Percentiles rank a stretch among this genome's conserved stretches.
phyloP scores from a whole-genome alignment of 2,113 vertebrate genomes.

The Oryzias javanicus region DNA sequence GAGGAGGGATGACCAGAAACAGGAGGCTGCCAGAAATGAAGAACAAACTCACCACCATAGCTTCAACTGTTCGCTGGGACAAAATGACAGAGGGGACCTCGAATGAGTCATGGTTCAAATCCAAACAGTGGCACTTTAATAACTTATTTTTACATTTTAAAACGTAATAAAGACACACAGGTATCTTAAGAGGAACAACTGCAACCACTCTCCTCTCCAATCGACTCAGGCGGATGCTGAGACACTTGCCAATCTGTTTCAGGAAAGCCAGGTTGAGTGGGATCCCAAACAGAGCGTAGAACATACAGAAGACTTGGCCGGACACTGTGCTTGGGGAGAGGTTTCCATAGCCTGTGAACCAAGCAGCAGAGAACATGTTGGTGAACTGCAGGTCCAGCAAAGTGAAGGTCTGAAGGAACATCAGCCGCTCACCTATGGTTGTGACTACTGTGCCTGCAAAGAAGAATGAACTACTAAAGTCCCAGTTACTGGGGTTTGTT shows the following conservation, averaged over 20 bases:
- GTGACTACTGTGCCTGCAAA: conserved; percentile 91
- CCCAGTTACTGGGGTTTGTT: conserved; percentile 93
- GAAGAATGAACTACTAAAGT: conserved; percentile 92
- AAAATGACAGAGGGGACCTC: conserved; percentile 5
- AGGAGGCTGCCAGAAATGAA: conserved; percentile 81
- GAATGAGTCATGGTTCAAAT: too few species aligned
- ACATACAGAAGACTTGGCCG: conserved; percentile 91
- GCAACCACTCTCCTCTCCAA: conserved; percentile 81
- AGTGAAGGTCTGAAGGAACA: neutral
- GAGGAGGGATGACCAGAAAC: conserved; percentile 84
- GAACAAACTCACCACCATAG: conserved; percentile 79
- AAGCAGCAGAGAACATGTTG: neutral
- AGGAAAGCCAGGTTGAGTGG: conserved; percentile 90
- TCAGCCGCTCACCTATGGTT: conserved; percentile 83
- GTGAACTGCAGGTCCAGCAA: neutral
- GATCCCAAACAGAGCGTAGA: conserved; percentile 89
- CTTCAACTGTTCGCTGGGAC: conserved; percentile 75
- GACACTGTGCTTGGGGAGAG: conserved; percentile 86
- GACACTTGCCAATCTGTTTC: conserved; percentile 84
- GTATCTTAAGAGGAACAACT: conserved; percentile 79
- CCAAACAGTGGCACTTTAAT: too few species aligned
- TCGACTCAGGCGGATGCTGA: conserved; percentile 76
- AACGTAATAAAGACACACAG: neutral
- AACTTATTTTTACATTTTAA: too few species aligned
- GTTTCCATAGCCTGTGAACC: conserved; percentile 85